Percentiles rank a stretch among this genome's conserved stretches.
These are phyloP conservation scores for Scotopteryx bipunctaria DNA, from an alignment of 2,888 invertebrate genomes.

Conservation along the genomic window DNA sequence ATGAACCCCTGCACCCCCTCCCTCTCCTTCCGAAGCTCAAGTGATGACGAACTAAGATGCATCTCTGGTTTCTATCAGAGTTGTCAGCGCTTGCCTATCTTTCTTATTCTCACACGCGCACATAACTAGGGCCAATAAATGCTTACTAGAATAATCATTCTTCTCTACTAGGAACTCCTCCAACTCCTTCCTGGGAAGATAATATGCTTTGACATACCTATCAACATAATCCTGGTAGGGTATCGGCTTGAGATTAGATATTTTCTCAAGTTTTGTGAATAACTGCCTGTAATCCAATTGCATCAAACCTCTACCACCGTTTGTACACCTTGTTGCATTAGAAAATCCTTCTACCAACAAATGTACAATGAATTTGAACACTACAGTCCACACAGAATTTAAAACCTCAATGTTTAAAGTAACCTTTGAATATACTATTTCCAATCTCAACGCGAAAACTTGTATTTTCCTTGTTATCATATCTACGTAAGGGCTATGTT, in stretches of 20 bases:
- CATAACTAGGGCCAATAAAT: slow-evolving; percentile 91
- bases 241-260: slow-evolving; percentile 91
- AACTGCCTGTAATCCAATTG: slow-evolving; percentile 98
- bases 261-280: slow-evolving; percentile 93
- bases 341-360: slow-evolving; percentile 97
- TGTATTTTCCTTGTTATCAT: slow-evolving; percentile 89
- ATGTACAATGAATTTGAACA: slow-evolving; percentile 92
- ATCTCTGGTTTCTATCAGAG: slow-evolving; percentile 85
- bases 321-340: slow-evolving; percentile 95
- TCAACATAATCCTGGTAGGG: slow-evolving; percentile 96
- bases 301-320: slow-evolving; percentile 98
- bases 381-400: slow-evolving; percentile 92
- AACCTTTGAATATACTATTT: slow-evolving; percentile 87
- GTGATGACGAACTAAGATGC: too few species aligned
- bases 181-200: slow-evolving; percentile 93
- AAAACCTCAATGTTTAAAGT: slow-evolving; percentile 88
- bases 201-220: slow-evolving; percentile 97
- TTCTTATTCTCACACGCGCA: slow-evolving; percentile 95
- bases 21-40: too few species aligned
- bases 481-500: slow-evolving; percentile 95
- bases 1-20: too few species aligned
- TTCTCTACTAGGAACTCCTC: slow-evolving; percentile 95
- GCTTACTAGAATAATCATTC: slow-evolving; percentile 94
- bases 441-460: slow-evolving; percentile 90
- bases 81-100: slow-evolving; percentile 89